phyloP scores from a whole-genome alignment of 2,888 invertebrate species.

The Tetrapedia diversipes region DNA sequence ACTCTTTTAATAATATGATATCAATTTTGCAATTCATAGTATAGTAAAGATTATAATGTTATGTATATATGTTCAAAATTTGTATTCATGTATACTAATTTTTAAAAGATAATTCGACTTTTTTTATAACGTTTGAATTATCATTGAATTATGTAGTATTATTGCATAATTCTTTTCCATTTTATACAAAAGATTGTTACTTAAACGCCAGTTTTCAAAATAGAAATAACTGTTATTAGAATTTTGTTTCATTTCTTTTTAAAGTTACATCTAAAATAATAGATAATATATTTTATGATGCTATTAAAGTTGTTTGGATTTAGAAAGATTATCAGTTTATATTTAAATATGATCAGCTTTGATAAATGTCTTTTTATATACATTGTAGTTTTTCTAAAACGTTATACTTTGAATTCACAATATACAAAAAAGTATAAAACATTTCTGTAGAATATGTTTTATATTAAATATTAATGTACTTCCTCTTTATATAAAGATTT shows the following conservation, averaged over 20 bases:
- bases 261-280: conserved; percentile 26
- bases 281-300: conserved; percentile 11
- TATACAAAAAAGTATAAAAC: conserved; percentile 5
- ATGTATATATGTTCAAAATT: conserved; percentile 17
- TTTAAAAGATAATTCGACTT: conserved; percentile 1
- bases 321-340: conserved; percentile 15
- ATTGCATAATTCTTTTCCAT: conserved; percentile 14
- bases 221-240: conserved; percentile 1
- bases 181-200: conserved; percentile 30
- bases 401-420: neutral
- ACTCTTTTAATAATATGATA: conserved; percentile 14
- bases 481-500: conserved; percentile 27
- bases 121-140: neutral
- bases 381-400: neutral
- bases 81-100: neutral
- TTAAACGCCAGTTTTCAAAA: conserved; percentile 3
- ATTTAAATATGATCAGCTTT: conserved; percentile 8
- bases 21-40: conserved; percentile 2
- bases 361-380: conserved; percentile 12
- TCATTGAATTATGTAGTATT: conserved; percentile 9
- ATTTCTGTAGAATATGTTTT: conserved; percentile 9
- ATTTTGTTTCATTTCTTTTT: conserved; percentile 16
- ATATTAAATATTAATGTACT: conserved; percentile 18
- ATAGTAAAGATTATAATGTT: neutral
- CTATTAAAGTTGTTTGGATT: neutral